Evolutionary conservation across 2,113 vertebrate genomes (phyloP).

Genomic region (Cynoglossus semilaevis): DNA sequence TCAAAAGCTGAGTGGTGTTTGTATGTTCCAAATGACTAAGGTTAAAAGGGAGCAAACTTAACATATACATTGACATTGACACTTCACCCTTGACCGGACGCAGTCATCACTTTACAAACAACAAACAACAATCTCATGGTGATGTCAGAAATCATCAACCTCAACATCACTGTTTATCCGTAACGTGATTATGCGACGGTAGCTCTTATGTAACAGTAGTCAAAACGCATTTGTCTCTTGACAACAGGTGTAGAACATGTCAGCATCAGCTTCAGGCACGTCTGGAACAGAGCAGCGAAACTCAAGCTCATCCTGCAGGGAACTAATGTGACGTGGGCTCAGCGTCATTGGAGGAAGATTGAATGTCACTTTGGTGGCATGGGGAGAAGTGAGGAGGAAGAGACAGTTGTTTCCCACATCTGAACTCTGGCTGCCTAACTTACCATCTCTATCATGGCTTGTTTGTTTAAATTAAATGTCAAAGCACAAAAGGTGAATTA

Average conservation of each 20-base stretch:
- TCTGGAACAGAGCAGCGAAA: conserved; percentile 24
- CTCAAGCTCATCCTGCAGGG: conserved; percentile 5
- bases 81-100: too few relatives aligned
- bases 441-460: not conserved
- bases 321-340: conserved; percentile 4
- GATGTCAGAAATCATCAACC: conserved; percentile 12
- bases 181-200: conserved; percentile 13
- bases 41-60: too few relatives aligned
- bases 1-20: too few relatives aligned
- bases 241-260: not conserved
- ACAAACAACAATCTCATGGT: not conserved
- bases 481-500: not conserved
- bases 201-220: conserved; percentile 1
- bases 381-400: not conserved
- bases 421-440: not conserved
- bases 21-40: too few relatives aligned
- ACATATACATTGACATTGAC: too few relatives aligned
- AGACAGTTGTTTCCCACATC: not conserved
- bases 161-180: conserved; percentile 1
- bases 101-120: not conserved
- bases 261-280: conserved; percentile 14
- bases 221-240: conserved; percentile 11
- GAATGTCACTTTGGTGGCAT: conserved; percentile 1
- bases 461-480: not conserved
- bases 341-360: not conserved